Conservation (phyloP, 2,113 vertebrate species). For the Rhinichthys klamathensis region DNA sequence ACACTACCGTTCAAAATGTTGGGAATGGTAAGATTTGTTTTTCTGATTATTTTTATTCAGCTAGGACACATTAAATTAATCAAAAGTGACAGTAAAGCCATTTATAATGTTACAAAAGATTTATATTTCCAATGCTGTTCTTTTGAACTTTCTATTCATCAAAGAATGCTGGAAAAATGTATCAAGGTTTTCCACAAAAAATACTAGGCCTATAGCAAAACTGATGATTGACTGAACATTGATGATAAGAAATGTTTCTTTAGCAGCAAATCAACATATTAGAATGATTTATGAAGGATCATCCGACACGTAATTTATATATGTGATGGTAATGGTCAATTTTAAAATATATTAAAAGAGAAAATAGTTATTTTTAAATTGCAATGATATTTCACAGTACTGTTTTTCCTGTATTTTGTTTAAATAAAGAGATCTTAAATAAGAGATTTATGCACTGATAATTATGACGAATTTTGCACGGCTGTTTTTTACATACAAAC, state of each 20-base stretch:
- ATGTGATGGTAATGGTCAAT: too few species aligned
- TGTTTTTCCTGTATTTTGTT: neutral
- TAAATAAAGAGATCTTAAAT: too few species aligned
- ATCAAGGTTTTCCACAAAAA: neutral
- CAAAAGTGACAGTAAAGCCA: neutral
- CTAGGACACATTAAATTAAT: neutral
- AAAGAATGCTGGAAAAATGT: neutral
- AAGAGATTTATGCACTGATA: neutral
- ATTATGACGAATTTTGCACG: neutral
- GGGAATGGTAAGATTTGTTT: neutral
- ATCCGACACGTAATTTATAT: too few species aligned
- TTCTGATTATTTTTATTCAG: neutral
- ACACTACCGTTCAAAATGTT: neutral
- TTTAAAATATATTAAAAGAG: neutral
- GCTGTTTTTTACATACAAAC: neutral
- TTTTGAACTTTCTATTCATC: neutral
- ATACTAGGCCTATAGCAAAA: neutral
- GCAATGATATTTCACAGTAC: neutral
- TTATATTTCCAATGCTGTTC: neutral
- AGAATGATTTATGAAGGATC: neutral
- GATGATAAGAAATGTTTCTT: neutral
- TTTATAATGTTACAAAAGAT: neutral
- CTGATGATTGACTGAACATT: neutral
- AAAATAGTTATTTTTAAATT: neutral
- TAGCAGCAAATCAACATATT: neutral